phyloP scores from a whole-genome alignment of 2,888 invertebrate genomes.

The Crioceris asparagi region DNA sequence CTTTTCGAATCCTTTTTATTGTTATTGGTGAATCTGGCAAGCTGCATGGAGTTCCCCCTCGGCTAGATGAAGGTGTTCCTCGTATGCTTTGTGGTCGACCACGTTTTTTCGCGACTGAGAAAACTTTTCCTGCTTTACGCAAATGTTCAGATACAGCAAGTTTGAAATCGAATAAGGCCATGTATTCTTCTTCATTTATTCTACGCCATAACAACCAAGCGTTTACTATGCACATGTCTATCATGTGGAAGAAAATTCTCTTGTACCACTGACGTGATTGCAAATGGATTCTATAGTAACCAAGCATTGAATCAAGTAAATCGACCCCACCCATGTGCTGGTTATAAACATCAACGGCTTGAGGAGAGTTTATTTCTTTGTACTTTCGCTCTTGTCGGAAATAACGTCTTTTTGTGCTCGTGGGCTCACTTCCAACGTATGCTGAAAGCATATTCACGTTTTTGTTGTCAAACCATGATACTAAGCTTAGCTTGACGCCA shows the following conservation, averaged over 20 bases:
- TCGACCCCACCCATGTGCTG: slow-evolving; percentile 5
- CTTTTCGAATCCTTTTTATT: too few relatives aligned
- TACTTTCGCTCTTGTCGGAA: slow-evolving; percentile 7
- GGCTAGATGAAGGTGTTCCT: too few relatives aligned
- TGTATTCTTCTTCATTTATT: too few relatives aligned
- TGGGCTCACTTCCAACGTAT: slow-evolving; percentile 23
- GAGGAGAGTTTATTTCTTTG: slow-evolving; percentile 2
- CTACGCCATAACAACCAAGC: too few relatives aligned
- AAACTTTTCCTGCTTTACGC: too few relatives aligned
- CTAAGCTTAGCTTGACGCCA: slow-evolving; percentile 17
- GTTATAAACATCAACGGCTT: background rate
- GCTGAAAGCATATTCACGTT: slow-evolving; percentile 26
- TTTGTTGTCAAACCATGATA: slow-evolving; percentile 32
- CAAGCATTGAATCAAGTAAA: slow-evolving; percentile 6
- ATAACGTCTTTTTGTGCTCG: slow-evolving; percentile 12
- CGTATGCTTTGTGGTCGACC: too few relatives aligned
- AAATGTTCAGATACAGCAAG: too few relatives aligned
- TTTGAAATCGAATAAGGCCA: too few relatives aligned
- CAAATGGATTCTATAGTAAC: slow-evolving; percentile 5
- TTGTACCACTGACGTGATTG: slow-evolving; percentile 5
- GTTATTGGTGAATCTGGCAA: too few relatives aligned
- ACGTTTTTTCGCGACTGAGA: too few relatives aligned
- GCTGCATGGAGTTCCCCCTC: too few relatives aligned
- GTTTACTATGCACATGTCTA: too few relatives aligned
- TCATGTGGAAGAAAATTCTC: slow-evolving; percentile 8